These are phyloP conservation scores for Bellardia pandia DNA, from an alignment of 2,888 invertebrate species.

Conservation along the genomic window DNA sequence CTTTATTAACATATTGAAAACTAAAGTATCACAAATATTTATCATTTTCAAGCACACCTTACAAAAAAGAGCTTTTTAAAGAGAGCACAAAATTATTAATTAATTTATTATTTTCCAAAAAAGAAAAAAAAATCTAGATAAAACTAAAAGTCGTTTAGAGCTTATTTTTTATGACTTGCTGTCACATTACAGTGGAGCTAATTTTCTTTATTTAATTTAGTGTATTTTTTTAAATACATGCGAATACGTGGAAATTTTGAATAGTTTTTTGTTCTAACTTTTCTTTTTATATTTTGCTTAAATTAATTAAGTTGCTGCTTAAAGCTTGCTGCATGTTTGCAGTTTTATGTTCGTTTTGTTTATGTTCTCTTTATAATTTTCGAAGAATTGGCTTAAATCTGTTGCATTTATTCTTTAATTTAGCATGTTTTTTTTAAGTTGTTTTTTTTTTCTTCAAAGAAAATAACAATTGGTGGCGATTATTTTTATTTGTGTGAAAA, in stretches of 20 bases:
- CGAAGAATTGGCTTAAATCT: constrained; percentile 41
- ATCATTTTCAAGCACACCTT: constrained; percentile 42
- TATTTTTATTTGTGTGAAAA: constrained; percentile 3
- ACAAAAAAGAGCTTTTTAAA: constrained; percentile 27
- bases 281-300: background rate
- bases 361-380: background rate
- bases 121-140: background rate
- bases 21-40: constrained; percentile 6
- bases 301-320: constrained; percentile 37
- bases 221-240: background rate
- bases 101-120: background rate
- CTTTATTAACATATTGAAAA: background rate
- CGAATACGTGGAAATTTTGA: background rate
- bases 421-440: constrained; percentile 38
- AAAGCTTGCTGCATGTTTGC: constrained; percentile 56
- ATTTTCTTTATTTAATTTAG: background rate
- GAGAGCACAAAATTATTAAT: constrained; percentile 31
- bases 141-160: background rate
- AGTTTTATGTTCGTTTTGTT: background rate
- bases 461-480: constrained; percentile 44
- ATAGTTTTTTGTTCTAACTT: background rate
- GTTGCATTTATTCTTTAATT: background rate
- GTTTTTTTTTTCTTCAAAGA: background rate
- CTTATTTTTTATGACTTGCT: constrained; percentile 6
- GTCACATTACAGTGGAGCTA: too few species aligned